Percentiles rank a stretch among this genome's conserved stretches.
Evolutionary conservation across 2,113 vertebrate genomes (phyloP).

Genomic region (Noturus placidus): DNA sequence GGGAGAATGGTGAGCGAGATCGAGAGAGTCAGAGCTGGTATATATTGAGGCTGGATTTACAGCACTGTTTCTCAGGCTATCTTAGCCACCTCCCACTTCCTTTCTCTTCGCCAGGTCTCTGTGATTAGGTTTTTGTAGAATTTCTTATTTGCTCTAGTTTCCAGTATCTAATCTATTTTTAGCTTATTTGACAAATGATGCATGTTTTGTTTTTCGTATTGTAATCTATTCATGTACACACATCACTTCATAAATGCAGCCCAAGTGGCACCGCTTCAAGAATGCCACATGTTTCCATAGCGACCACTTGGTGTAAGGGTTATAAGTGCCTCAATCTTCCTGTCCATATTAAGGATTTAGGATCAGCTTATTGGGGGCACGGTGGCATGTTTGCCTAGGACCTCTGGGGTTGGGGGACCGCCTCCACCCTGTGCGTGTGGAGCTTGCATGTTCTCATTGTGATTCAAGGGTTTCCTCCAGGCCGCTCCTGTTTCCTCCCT

Average conservation of each 20-base stretch:
- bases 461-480: too few species aligned
- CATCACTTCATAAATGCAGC: neutral
- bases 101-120: constrained; percentile 2
- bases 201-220: constrained; percentile 8
- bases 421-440: too few species aligned
- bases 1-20: neutral
- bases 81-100: constrained; percentile 46
- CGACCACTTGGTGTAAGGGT: neutral
- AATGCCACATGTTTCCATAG: constrained; percentile 8
- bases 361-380: neutral
- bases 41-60: constrained; percentile 50
- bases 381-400: too few species aligned
- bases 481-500: too few species aligned
- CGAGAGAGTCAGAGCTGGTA: neutral
- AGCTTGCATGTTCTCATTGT: too few species aligned
- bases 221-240: neutral
- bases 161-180: neutral
- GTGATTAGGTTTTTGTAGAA: neutral
- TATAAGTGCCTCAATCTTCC: neutral
- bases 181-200: neutral
- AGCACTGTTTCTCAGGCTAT: constrained; percentile 30
- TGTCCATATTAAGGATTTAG: constrained; percentile 1
- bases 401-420: too few species aligned
- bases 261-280: neutral
- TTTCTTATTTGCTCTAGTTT: neutral